These are phyloP conservation scores for Protodeltote pygarga DNA, from an alignment of 2,888 invertebrate genomes.

Conservation along the genomic window DNA sequence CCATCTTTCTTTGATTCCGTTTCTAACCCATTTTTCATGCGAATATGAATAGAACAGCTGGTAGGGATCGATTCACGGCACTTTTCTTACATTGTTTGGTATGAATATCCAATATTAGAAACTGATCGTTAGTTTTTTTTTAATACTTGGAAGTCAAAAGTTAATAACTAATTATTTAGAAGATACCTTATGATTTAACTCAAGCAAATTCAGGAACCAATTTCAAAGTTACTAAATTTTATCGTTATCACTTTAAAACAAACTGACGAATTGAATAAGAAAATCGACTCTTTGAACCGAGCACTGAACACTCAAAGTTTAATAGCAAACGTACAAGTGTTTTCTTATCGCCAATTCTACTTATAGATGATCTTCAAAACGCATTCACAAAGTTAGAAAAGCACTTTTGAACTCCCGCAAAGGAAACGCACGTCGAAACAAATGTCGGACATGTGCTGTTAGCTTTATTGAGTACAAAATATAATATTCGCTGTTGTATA, in stretches of 20 bases:
- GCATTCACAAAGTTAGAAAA: conserved; percentile 57
- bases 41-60: conserved; percentile 75
- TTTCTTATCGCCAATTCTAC: conserved; percentile 46
- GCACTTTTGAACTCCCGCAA: conserved; percentile 64
- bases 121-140: neutral
- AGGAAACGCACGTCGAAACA: conserved; percentile 67
- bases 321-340: conserved; percentile 24
- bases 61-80: conserved; percentile 60
- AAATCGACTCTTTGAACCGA: conserved; percentile 9
- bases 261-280: neutral
- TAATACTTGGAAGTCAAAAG: neutral
- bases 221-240: no score
- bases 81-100: conserved; percentile 59
- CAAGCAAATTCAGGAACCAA: no score
- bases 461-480: conserved; percentile 55
- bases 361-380: conserved; percentile 54
- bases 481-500: conserved; percentile 42
- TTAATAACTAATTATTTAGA: neutral
- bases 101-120: conserved; percentile 49
- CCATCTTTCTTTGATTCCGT: conserved; percentile 73
- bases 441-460: conserved; percentile 63
- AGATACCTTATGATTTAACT: neutral
- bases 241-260: no score
- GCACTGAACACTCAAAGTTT: conserved; percentile 12
- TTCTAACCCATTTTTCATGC: conserved; percentile 67